phyloP scores from a whole-genome alignment of 2,797 vertebrate species.

The Etheostoma perlongum region DNA sequence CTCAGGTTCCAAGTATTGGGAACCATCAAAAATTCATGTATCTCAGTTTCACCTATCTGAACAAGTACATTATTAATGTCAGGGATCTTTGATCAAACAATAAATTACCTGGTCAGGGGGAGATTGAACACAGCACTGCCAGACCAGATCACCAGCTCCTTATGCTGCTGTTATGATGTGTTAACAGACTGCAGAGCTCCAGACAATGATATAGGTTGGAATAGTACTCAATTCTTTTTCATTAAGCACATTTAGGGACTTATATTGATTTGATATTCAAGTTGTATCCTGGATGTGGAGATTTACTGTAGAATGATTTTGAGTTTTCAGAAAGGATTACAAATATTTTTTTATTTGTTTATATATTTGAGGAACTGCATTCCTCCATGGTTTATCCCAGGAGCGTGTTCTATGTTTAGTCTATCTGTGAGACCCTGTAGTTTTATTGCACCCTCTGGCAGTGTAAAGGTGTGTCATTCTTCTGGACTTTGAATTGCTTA shows the following conservation, averaged over 20 bases:
- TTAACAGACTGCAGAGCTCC: neutral
- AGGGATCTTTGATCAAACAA: conserved; percentile 84
- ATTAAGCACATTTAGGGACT: neutral
- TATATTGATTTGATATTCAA: no score
- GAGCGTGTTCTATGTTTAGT: neutral
- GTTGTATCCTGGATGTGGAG: neutral
- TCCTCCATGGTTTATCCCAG: neutral
- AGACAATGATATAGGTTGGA: neutral
- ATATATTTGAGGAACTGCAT: neutral
- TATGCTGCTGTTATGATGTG: neutral
- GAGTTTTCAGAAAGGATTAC: neutral
- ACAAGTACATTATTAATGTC: conserved; percentile 82
- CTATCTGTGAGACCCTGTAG: neutral
- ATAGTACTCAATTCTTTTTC: neutral
- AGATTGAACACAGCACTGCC: conserved; percentile 60
- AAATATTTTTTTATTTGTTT: neutral
- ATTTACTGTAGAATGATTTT: neutral
- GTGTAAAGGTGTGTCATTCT: conserved; percentile 6
- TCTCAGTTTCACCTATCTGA: conserved; percentile 76
- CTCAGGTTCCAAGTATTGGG: conserved; percentile 70
- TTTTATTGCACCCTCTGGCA: neutral
- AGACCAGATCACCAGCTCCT: conserved; percentile 28
- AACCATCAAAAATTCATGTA: conserved; percentile 77
- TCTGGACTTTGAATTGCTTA: neutral
- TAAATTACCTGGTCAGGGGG: conserved; percentile 66